Base-by-base conservation (phyloP, 2,797 vertebrate species). In the Mormyrus hasselquistii region DNA sequence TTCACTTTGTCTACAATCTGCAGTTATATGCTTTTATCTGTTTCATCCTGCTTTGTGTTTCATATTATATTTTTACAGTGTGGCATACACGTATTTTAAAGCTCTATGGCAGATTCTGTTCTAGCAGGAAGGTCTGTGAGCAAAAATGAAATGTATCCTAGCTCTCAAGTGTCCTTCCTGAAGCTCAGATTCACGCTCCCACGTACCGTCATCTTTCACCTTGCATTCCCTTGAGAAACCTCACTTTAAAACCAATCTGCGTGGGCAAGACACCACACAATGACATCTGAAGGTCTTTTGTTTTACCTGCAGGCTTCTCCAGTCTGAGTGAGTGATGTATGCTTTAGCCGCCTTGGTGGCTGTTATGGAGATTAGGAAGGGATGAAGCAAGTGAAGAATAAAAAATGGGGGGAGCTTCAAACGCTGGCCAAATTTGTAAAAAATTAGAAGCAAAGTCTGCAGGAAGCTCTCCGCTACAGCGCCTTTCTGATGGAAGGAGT, bases 201-300 rank as follows among this genome's bases (percentile, higher is more conserved):
- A 52, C 44, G 8, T 44, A 10, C 22, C 44, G 2, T 69, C 87
- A 69, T 88, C 59, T 69, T 34, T 88, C 59, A 69, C 87, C 87
- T 65, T 38, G 22, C 87, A 19, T 82, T 82, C 65, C 88, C 88
- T 57, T 9, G 34, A 82, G 88, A 88, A 88, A 57, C 49, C 50
- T 79, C 73, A 41, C 53, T 87, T 52, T 87, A 52, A 87, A 22
- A 87, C 49, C 53, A 57, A 52, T 38, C 85, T 57, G 85, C 53
- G 52, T 57, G 53, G 85, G 85, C 53, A 87, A 19, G 50, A 87
- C 85, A 59, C 12, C 25, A 8, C 14, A 19, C 85, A 87, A 87
- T 87, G 53, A 87, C 85, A 87, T 87, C 52, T 87, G 85, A 87
- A 87, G 85, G 53, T 87, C 85, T 57, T 87, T 41, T 87, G 29